phyloP scores from a whole-genome alignment of 2,888 invertebrate genomes.

The Coecobrya sp. region DNA sequence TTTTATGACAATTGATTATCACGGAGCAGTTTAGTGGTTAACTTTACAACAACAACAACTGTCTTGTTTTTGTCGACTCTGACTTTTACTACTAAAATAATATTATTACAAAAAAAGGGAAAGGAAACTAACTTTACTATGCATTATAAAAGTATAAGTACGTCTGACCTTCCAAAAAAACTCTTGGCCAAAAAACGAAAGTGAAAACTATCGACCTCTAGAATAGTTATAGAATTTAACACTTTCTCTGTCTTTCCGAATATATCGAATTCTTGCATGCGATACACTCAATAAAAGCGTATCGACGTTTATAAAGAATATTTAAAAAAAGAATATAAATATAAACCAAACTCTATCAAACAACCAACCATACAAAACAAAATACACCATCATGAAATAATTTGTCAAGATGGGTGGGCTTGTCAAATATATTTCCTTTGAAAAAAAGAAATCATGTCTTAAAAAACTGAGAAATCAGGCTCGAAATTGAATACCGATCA shows the following conservation, averaged over 20 bases:
- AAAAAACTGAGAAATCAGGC: constrained; percentile 61
- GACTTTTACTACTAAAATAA: constrained; percentile 41
- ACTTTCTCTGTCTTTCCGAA: constrained; percentile 77
- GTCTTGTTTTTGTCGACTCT: constrained; percentile 69
- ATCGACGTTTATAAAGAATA: constrained; percentile 41
- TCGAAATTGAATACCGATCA: constrained; percentile 55
- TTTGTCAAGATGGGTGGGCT: constrained; percentile 74
- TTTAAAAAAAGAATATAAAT: background rate
- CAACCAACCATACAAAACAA: constrained; percentile 21
- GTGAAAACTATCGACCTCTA: constrained; percentile 73
- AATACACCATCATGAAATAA: constrained; percentile 20
- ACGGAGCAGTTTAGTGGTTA: constrained; percentile 53
- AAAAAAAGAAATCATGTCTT: constrained; percentile 61
- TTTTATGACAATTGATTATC: constrained; percentile 24
- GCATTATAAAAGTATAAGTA: constrained; percentile 43
- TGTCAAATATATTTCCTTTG: constrained; percentile 57
- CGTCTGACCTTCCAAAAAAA: constrained; percentile 74
- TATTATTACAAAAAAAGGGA: constrained; percentile 29
- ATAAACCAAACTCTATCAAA: constrained; percentile 51
- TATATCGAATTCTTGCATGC: constrained; percentile 58
- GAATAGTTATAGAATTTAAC: constrained; percentile 60
- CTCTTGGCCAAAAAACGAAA: constrained; percentile 74
- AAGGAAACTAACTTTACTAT: constrained; percentile 48
- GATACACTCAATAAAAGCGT: constrained; percentile 52
- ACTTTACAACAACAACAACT: constrained; percentile 7